Evolutionary conservation across 2,888 invertebrate genomes (phyloP).

Genomic region (Idaea aversata): DNA sequence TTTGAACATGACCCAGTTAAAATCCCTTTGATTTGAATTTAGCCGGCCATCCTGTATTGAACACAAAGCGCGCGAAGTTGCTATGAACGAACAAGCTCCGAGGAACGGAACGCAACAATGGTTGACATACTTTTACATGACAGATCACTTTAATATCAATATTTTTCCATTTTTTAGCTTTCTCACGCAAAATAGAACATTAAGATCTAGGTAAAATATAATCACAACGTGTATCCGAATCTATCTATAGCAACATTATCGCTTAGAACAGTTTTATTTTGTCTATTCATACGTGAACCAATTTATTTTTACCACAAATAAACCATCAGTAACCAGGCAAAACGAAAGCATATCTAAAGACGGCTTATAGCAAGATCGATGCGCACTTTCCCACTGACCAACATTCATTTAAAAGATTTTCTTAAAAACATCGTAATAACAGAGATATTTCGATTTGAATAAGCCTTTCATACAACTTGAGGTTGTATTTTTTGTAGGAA

Average conservation of each 20-base stretch:
- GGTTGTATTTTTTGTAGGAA: constrained; percentile 66
- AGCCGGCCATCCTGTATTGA: not conserved
- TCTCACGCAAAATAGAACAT: constrained; percentile 28
- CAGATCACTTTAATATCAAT: not conserved
- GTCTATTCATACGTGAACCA: constrained; percentile 51
- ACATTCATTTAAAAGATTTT: constrained; percentile 74
- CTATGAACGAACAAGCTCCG: constrained; percentile 22
- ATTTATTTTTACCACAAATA: constrained; percentile 55
- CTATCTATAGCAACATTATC: constrained; percentile 21
- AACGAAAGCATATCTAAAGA: constrained; percentile 43
- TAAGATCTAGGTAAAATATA: constrained; percentile 46
- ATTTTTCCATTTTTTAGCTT: constrained; percentile 11
- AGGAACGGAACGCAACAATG: constrained; percentile 41
- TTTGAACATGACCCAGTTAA: no score
- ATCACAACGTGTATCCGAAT: constrained; percentile 42
- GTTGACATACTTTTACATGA: constrained; percentile 24
- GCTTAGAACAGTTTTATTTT: constrained; percentile 20
- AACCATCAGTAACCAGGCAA: constrained; percentile 51
- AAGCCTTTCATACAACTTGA: constrained; percentile 43
- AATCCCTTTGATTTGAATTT: no score
- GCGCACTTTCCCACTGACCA: constrained; percentile 63
- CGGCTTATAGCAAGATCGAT: constrained; percentile 58
- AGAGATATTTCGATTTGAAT: constrained; percentile 75
- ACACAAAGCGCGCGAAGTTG: constrained; percentile 17
- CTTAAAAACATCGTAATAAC: constrained; percentile 57